A percentile compares a stretch with the other conserved stretches of the same genome.
Evolutionary conservation across 2,113 vertebrate genomes (phyloP).

Genomic region (Maccullochella peelii): DNA sequence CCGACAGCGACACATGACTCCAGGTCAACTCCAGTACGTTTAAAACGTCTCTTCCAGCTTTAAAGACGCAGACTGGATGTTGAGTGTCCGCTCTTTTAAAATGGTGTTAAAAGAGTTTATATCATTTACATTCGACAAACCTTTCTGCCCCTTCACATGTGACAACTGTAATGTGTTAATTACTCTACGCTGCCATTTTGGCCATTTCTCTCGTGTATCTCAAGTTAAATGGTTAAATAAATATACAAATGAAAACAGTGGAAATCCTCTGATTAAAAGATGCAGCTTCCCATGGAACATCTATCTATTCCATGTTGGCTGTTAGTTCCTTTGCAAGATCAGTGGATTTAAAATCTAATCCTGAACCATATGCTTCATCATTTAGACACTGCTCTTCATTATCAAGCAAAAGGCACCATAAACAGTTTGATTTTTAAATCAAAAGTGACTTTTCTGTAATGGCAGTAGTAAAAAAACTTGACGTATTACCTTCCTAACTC

Average conservation of each 20-base stretch:
- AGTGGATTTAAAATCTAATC: neutral
- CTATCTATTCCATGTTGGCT: too few species aligned
- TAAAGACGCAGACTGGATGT: neutral
- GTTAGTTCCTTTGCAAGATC: neutral
- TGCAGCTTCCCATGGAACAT: too few species aligned
- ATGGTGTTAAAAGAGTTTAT: too few species aligned
- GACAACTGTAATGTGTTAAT: too few species aligned
- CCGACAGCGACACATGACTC: neutral
- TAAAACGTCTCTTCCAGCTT: neutral
- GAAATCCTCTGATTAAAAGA: too few species aligned
- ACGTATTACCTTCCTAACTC: slow-evolving; percentile 29
- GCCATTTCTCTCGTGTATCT: too few species aligned
- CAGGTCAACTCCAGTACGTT: neutral
- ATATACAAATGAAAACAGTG: too few species aligned
- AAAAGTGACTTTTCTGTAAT: neutral
- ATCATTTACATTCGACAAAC: too few species aligned
- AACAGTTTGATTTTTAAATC: neutral
- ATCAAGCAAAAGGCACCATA: neutral
- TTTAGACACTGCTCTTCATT: neutral
- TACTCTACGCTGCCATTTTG: too few species aligned
- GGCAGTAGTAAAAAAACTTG: neutral
- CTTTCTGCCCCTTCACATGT: too few species aligned
- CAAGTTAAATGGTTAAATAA: too few species aligned
- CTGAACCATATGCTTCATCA: neutral
- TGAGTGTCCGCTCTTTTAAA: too few species aligned